A percentile compares a stretch with the other conserved stretches of the same genome.
Evolutionary conservation across 2,888 invertebrate genomes (phyloP).

Genomic region (Drosophila formosana): DNA sequence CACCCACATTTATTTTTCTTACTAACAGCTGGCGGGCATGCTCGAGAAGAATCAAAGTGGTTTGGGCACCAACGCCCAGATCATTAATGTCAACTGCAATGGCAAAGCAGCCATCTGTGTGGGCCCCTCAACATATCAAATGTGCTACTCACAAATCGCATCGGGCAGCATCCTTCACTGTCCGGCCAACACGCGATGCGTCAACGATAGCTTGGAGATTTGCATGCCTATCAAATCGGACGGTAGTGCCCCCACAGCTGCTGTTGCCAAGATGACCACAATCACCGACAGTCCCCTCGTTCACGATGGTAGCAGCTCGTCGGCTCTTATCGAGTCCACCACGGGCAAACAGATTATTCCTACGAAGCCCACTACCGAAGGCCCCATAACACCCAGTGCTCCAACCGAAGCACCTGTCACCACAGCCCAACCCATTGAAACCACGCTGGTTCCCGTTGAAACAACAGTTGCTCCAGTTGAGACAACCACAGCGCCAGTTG

Average conservation of each 20-base stretch:
- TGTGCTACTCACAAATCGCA: slow-evolving; percentile 68
- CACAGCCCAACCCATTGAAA: slow-evolving; percentile 20
- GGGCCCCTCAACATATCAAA: slow-evolving; percentile 78
- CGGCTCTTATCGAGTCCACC: slow-evolving; percentile 35
- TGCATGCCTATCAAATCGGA: slow-evolving; percentile 74
- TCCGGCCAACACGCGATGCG: slow-evolving; percentile 74
- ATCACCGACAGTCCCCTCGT: slow-evolving; percentile 49
- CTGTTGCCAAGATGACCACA: slow-evolving; percentile 65
- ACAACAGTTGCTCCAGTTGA: slow-evolving; percentile 7
- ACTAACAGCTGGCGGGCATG: slow-evolving; percentile 76
- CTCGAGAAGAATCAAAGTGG: slow-evolving; percentile 61
- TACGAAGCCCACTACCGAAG: slow-evolving; percentile 26
- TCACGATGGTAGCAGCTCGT: slow-evolving; percentile 30
- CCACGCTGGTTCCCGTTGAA: slow-evolving; percentile 12
- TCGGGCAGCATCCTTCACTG: slow-evolving; percentile 65
- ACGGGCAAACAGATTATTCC: slow-evolving; percentile 6
- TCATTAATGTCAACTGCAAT: slow-evolving; percentile 72
- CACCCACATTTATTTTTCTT: slow-evolving; percentile 1
- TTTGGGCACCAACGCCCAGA: slow-evolving; percentile 41
- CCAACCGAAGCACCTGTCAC: slow-evolving; percentile 7
- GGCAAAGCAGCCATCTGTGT: slow-evolving; percentile 81
- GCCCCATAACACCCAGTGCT: background rate
- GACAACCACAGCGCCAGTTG: slow-evolving; percentile 26
- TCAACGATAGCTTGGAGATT: slow-evolving; percentile 79
- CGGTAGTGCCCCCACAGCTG: slow-evolving; percentile 34